Percentiles rank a stretch among this genome's conserved stretches.
Evolutionary conservation across 2,888 invertebrate species (phyloP).

Genomic region (Cartodere bifasciata): DNA sequence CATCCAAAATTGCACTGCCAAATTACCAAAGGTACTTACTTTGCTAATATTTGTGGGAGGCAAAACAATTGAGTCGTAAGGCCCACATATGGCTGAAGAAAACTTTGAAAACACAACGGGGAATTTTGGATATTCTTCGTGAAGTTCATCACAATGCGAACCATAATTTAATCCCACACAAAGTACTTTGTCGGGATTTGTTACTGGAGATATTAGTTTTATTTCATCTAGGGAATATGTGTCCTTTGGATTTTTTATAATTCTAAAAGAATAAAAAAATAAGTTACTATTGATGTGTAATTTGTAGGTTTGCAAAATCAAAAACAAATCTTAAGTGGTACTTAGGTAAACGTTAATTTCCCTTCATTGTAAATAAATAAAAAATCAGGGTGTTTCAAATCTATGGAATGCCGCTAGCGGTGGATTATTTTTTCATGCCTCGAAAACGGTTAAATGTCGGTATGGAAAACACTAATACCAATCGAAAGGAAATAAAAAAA

Average conservation of each 20-base stretch:
- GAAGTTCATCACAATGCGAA: constrained; percentile 72
- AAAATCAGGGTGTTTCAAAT: too few relatives aligned
- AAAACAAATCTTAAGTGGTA: too few relatives aligned
- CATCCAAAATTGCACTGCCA: not conserved
- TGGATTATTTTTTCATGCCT: too few relatives aligned
- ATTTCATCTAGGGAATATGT: constrained; percentile 39
- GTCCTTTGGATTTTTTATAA: constrained; percentile 36
- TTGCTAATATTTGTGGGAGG: constrained; percentile 47
- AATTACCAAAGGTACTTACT: constrained; percentile 31
- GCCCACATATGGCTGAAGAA: constrained; percentile 60
- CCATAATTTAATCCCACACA: constrained; percentile 76
- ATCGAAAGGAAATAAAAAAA: too few relatives aligned
- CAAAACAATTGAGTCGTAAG: constrained; percentile 48
- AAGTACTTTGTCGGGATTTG: constrained; percentile 65
- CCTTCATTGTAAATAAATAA: too few relatives aligned
- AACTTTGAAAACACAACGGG: constrained; percentile 81
- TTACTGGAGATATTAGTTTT: constrained; percentile 54
- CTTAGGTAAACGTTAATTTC: too few relatives aligned
- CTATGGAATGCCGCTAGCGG: too few relatives aligned
- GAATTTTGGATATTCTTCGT: constrained; percentile 51
- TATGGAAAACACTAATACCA: too few relatives aligned
- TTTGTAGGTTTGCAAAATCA: too few relatives aligned
- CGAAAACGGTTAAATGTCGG: too few relatives aligned
- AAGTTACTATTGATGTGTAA: too few relatives aligned
- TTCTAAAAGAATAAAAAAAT: constrained; percentile 28